Evolutionary conservation across 30 jellyfish, hydroid and myxozoan genomes (phyloP), one percentile per base, ranked within the genome.

Genomic region (Aurelia aurita): DNA sequence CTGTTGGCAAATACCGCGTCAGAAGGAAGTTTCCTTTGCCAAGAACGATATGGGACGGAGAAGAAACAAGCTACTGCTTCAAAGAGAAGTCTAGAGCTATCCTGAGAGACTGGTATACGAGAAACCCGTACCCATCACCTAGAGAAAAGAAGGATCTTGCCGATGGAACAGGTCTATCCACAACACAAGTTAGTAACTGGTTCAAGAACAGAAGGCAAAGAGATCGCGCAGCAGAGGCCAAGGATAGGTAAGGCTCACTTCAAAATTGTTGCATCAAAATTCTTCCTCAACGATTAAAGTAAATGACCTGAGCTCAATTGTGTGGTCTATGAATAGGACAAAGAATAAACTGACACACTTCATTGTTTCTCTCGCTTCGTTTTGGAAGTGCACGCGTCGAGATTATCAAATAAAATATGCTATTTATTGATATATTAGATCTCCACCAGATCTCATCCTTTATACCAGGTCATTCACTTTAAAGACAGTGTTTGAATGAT

Each of bases 11-110:
- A 60, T 95, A 88, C 49, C 97, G 99, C 11, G 96, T 95, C 1
- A 64, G 99, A 58, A 87, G 97, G 80, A 95, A 89, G 95, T 95
- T 73, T 60, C 99, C 99, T 20, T 78, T 89, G 63, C 99, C 99
- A 16, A 49, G 97, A 39, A 95, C 97, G 57, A 95, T 95, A 0
- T 95, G 97, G 97, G 97, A 95, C 61, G 99, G 99, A 10, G 99
- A 95, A 65, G 97, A 95, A 62, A 95, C 97, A 35, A 79, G 96
- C 71, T 95, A 95, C 79, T 89, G 97, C 39, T 95, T 95, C 89
- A 85, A 85, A 55, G 99, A 95, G 91, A 95, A 89, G 54, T 95
- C 97, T 26, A 32, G 97, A 72, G 97, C 97, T 4, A 79, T 89
- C 28, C 47, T 95, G 34, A 80, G 97, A 47, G 97, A 85, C 13